These are phyloP conservation scores for Rhinophrynus dorsalis DNA, from an alignment of 2,797 vertebrate genomes.

Conservation along the genomic window DNA sequence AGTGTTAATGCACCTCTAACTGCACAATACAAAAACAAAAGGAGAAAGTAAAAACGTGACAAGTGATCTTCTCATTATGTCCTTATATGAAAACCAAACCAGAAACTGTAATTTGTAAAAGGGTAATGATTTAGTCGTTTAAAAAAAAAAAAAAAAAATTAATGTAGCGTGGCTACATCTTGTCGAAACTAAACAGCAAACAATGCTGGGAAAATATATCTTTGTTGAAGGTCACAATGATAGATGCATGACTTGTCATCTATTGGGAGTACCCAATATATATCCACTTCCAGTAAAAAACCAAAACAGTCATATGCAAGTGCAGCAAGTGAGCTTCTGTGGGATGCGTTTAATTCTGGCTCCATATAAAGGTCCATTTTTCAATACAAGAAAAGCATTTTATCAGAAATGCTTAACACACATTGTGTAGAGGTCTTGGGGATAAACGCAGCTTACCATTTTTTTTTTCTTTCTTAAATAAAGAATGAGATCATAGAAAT, in stretches of 20 bases:
- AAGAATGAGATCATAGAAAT: slow-evolving; percentile 54
- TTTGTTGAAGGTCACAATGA: neutral
- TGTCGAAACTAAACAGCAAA: neutral
- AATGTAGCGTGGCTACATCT: neutral
- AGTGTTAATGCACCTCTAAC: too few relatives aligned
- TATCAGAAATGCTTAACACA: slow-evolving; percentile 52
- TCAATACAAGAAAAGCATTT: slow-evolving; percentile 38
- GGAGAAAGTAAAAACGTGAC: too few relatives aligned
- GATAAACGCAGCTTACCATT: neutral
- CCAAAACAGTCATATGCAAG: neutral
- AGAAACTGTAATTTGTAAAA: too few relatives aligned
- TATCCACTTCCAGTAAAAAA: neutral
- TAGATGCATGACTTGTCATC: too few relatives aligned
- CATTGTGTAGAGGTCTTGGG: neutral
- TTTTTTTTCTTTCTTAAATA: slow-evolving; percentile 33
- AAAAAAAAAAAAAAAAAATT: too few relatives aligned
- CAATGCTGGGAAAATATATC: neutral
- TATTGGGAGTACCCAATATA: neutral
- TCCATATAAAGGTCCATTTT: neutral
- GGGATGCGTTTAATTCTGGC: neutral
- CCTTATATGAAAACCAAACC: too few relatives aligned
- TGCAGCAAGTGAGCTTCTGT: neutral
- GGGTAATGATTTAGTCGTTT: too few relatives aligned
- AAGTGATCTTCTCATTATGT: too few relatives aligned
- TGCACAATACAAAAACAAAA: too few relatives aligned